Evolutionary conservation across 1,140 invertebrate genomes (phyloP).

Genomic region (Pseudomyrmex pallidus): DNA sequence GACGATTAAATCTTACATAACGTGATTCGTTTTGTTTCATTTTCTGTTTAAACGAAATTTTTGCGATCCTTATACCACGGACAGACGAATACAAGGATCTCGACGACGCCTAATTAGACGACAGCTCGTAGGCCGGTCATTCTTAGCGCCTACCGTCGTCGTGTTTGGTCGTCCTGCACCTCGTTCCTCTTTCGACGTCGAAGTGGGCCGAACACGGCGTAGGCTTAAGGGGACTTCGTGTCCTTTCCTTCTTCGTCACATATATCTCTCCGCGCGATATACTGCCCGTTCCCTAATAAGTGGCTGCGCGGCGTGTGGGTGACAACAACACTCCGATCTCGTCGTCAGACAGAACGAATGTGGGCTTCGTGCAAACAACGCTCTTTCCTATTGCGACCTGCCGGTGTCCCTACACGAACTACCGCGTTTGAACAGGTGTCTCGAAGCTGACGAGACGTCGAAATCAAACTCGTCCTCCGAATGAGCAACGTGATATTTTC

Average conservation of each 20-base stretch:
- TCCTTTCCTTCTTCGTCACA: slow-evolving; percentile 70
- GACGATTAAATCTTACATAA: too few relatives aligned
- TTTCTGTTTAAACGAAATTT: slow-evolving; percentile 11
- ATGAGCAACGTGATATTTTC: slow-evolving; percentile 4
- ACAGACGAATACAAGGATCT: slow-evolving; percentile 49
- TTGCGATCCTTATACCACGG: slow-evolving; percentile 25
- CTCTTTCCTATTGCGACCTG: slow-evolving; percentile 62
- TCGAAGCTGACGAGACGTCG: slow-evolving; percentile 35
- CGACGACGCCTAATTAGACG: slow-evolving; percentile 76
- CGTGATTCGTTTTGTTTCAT: background rate
- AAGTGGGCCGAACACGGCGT: slow-evolving; percentile 69
- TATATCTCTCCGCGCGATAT: slow-evolving; percentile 60
- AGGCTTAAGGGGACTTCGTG: slow-evolving; percentile 69
- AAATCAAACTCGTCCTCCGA: slow-evolving; percentile 18
- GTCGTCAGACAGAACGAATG: slow-evolving; percentile 52
- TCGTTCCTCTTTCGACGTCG: slow-evolving; percentile 44
- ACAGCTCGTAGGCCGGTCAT: slow-evolving; percentile 70
- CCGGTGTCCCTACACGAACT: slow-evolving; percentile 27
- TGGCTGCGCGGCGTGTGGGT: slow-evolving; percentile 64
- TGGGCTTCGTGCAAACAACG: slow-evolving; percentile 64
- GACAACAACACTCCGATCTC: slow-evolving; percentile 16
- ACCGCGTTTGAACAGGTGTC: slow-evolving; percentile 71
- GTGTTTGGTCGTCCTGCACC: slow-evolving; percentile 45
- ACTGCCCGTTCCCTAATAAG: slow-evolving; percentile 75
- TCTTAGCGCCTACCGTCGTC: slow-evolving; percentile 66